Percentiles rank a stretch among this genome's conserved stretches.
Conservation (phyloP, 2,888 invertebrate genomes). For the Hirtodrosophila cameraria region DNA sequence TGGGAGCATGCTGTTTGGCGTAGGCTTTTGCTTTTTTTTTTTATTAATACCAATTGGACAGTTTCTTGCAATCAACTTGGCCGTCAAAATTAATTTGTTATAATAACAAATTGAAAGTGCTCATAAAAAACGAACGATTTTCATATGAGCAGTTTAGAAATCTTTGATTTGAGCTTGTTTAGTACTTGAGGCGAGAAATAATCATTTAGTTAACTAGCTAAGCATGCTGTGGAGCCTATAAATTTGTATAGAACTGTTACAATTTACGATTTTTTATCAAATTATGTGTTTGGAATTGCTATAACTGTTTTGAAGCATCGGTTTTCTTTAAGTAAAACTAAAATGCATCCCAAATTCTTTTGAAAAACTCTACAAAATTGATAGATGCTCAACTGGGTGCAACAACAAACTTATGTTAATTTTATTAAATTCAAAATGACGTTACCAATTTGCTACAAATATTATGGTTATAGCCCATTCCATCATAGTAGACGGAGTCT, state of each 20-base stretch:
- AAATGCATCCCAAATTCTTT: no score
- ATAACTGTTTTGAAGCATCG: no score
- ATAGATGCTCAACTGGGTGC: conserved; percentile 19
- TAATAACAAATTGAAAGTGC: conserved; percentile 73
- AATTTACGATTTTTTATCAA: no score
- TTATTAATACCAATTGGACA: conserved; percentile 71
- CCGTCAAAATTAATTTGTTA: conserved; percentile 77
- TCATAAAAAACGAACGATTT: conserved; percentile 28
- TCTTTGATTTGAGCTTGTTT: neutral
- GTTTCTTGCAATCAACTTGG: conserved; percentile 75
- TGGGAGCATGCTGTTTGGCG: conserved; percentile 62
- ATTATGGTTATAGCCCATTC: no score
- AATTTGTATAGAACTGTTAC: no score
- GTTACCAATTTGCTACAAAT: conserved; percentile 43
- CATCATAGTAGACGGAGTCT: conserved; percentile 7
- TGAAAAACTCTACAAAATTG: no score
- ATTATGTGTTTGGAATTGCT: no score
- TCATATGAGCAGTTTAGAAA: conserved; percentile 27
- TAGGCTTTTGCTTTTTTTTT: no score
- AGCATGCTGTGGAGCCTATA: neutral
- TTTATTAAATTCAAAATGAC: conserved; percentile 35
- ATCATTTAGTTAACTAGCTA: conserved; percentile 1
- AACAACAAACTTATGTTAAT: conserved; percentile 62
- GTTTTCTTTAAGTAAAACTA: no score
- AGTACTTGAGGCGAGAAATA: neutral